A percentile compares a stretch with the other conserved stretches of the same genome.
Evolutionary conservation across 2,113 vertebrate species (phyloP).

Genomic region (rabbit (Oryctolagus cuniculus)): DNA sequence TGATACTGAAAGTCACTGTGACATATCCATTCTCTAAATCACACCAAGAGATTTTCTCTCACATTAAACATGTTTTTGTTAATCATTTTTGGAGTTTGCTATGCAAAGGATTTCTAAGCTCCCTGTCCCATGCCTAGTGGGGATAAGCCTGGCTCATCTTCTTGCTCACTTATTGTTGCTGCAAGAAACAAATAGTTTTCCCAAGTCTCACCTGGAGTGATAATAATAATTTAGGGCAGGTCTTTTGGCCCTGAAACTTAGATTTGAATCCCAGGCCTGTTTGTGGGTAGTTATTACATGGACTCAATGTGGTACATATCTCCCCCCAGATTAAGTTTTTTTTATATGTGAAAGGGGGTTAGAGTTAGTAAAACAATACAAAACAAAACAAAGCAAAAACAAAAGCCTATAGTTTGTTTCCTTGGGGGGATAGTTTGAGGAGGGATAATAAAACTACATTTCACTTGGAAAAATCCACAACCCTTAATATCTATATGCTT

Average conservation of each 20-base stretch:
- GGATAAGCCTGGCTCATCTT: not conserved
- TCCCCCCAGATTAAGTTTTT: not conserved
- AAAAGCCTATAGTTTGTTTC: no score
- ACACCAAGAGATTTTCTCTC: not conserved
- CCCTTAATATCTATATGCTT: not conserved
- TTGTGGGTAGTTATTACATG: not conserved
- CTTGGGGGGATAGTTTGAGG: no score
- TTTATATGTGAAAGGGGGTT: not conserved
- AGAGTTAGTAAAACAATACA: not conserved
- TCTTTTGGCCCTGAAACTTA: not conserved
- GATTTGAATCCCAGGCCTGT: not conserved
- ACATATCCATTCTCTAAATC: not conserved
- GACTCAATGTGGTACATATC: not conserved
- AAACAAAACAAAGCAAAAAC: no score
- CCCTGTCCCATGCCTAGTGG: not conserved
- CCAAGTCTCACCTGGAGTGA: not conserved
- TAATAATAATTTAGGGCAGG: not conserved
- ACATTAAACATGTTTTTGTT: not conserved
- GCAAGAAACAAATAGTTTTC: not conserved
- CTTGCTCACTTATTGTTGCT: not conserved
- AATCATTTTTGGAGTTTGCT: constrained; percentile 12
- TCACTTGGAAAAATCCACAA: not conserved
- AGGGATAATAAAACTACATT: no score
- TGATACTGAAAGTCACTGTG: not conserved
- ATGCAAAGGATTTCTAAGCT: not conserved